These are phyloP conservation scores for Malurus melanocephalus DNA, from an alignment of 2,113 vertebrate species.

Conservation along the genomic window DNA sequence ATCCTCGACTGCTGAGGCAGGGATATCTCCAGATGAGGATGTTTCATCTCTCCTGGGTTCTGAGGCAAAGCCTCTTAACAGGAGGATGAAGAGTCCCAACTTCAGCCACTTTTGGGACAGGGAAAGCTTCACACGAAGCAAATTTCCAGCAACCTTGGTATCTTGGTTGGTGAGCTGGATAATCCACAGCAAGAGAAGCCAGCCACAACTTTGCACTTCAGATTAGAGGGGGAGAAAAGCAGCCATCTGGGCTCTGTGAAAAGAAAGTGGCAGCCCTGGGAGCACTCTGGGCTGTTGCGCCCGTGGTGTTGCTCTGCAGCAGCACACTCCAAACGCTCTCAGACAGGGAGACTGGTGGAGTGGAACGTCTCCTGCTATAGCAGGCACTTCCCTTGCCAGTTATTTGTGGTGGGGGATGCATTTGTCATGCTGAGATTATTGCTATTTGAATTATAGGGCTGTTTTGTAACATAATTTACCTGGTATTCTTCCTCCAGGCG, in stretches of 20 bases:
- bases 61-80: not conserved
- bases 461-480: conserved; percentile 71
- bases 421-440: conserved; percentile 48
- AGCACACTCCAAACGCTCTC: not conserved
- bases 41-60: not conserved
- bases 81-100: not conserved
- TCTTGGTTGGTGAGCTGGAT: not conserved
- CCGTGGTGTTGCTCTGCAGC: not conserved
- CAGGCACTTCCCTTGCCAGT: conserved; percentile 20
- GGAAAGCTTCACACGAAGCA: not conserved
- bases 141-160: not conserved
- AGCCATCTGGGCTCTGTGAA: conserved; percentile 18
- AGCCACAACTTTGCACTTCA: not conserved
- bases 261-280: conserved; percentile 12
- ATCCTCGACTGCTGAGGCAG: not conserved
- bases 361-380: conserved; percentile 25
- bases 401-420: conserved; percentile 26
- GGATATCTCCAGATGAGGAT: not conserved
- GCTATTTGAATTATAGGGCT: conserved; percentile 42
- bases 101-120: not conserved
- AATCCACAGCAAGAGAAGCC: conserved; percentile 17
- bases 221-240: conserved; percentile 2
- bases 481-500: conserved; percentile 95
- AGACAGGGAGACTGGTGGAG: not conserved
- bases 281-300: not conserved